Conservation (phyloP, 2,797 vertebrate genomes). For the Amazona ochrocephala region DNA sequence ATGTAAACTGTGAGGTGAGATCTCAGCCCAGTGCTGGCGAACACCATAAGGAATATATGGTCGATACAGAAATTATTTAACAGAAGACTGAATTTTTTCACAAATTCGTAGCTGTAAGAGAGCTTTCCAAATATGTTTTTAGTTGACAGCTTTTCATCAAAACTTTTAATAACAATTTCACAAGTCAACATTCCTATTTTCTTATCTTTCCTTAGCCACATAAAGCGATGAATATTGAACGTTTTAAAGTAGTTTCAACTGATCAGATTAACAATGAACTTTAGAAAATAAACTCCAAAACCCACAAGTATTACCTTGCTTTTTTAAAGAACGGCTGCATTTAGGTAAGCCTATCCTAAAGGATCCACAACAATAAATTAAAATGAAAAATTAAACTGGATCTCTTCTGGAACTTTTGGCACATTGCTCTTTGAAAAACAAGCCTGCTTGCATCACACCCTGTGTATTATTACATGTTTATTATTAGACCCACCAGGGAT, state of each 20-base stretch:
- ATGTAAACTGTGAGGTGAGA: not conserved
- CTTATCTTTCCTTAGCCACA: not conserved
- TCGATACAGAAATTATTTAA: not conserved
- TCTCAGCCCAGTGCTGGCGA: not conserved
- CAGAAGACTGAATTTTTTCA: not conserved
- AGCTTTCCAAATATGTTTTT: not conserved
- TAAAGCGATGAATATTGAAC: not conserved
- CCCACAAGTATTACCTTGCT: not conserved
- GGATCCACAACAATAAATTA: not conserved
- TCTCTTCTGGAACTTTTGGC: not conserved
- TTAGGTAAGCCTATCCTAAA: not conserved
- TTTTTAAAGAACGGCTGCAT: not conserved
- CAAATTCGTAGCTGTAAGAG: not conserved
- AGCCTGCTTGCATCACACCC: not conserved
- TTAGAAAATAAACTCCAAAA: not conserved
- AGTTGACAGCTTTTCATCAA: not conserved
- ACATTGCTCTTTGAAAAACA: not conserved
- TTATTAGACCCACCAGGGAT: not conserved
- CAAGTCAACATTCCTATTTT: not conserved
- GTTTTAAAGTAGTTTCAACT: not conserved
- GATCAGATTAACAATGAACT: not conserved
- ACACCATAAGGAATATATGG: not conserved
- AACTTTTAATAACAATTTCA: not conserved
- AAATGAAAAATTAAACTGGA: not conserved
- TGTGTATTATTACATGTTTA: not conserved